Evolutionary conservation across 2,888 invertebrate genomes (phyloP).

Genomic region (Drosophila cyrtoloma): DNA sequence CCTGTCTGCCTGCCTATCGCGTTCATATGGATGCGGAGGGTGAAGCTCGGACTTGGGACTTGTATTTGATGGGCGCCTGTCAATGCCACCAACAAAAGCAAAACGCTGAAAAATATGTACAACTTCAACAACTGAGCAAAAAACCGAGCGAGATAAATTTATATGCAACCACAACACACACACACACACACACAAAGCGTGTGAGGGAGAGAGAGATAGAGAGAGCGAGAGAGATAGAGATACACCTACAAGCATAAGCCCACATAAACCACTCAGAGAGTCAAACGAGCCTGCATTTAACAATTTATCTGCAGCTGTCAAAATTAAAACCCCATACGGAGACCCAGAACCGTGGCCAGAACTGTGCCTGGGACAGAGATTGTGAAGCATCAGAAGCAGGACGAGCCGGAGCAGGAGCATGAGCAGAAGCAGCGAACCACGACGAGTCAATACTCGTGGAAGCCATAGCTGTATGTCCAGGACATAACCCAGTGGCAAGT

Average conservation of each 20-base stretch:
- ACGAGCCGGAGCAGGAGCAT: background rate
- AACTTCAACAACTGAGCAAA: conserved; percentile 68
- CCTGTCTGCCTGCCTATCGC: conserved; percentile 43
- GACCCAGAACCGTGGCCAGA: conserved; percentile 49
- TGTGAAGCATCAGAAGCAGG: conserved; percentile 11
- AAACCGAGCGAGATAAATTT: conserved; percentile 65
- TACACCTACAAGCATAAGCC: conserved; percentile 71
- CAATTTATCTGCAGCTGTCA: conserved; percentile 85
- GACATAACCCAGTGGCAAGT: conserved; percentile 77
- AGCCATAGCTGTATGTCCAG: conserved; percentile 59
- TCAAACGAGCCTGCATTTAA: conserved; percentile 80
- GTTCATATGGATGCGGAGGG: conserved; percentile 2
- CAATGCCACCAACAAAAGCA: conserved; percentile 76
- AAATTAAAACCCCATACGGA: conserved; percentile 84
- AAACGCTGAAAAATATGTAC: conserved; percentile 74
- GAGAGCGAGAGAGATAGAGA: background rate
- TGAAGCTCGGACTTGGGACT: conserved; percentile 31
- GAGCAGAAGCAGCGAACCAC: conserved; percentile 65
- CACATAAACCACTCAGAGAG: conserved; percentile 77
- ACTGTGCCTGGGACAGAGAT: conserved; percentile 18
- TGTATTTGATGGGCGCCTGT: conserved; percentile 77
- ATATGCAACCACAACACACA: conserved; percentile 68
- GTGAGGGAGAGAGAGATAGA: background rate
- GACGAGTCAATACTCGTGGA: conserved; percentile 79
- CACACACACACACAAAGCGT: conserved; percentile 18